These are phyloP conservation scores for Lamprotornis superbus DNA, from an alignment of 2,113 vertebrate genomes.

Conservation along the genomic window DNA sequence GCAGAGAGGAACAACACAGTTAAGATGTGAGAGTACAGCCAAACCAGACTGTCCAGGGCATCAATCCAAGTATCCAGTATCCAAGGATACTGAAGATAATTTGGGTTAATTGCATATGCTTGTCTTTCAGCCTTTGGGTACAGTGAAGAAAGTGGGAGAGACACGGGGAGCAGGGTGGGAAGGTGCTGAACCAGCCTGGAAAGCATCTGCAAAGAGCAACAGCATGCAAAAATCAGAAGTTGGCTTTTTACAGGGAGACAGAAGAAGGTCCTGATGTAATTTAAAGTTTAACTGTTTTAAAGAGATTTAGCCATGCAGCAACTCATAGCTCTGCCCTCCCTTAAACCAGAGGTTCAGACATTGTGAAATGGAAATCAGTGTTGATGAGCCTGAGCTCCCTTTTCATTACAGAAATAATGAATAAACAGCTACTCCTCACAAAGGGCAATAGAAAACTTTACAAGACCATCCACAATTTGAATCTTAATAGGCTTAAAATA, in stretches of 20 bases:
- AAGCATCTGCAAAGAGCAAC: not conserved
- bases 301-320: not conserved
- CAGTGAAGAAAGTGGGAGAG: not conserved
- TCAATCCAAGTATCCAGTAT: too few relatives aligned
- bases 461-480: not conserved
- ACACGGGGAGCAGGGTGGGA: not conserved
- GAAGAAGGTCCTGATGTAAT: not conserved
- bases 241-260: not conserved
- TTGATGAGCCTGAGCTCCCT: not conserved
- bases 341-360: not conserved
- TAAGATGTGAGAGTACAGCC: not conserved
- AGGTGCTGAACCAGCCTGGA: not conserved
- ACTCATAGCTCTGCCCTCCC: not conserved
- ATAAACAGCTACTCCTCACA: conserved; percentile 16
- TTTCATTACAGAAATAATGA: conserved; percentile 9
- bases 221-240: not conserved
- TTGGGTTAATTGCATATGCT: not conserved
- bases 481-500: conserved; percentile 7
- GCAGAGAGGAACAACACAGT: not conserved
- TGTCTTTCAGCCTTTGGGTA: not conserved
- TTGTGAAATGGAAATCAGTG: not conserved
- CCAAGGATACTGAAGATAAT: not conserved
- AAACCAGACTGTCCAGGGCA: not conserved
- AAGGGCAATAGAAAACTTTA: conserved; percentile 3
- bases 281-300: not conserved